Conservation (phyloP, 2,888 invertebrate genomes). For the Lasioglossum pauxillum region DNA sequence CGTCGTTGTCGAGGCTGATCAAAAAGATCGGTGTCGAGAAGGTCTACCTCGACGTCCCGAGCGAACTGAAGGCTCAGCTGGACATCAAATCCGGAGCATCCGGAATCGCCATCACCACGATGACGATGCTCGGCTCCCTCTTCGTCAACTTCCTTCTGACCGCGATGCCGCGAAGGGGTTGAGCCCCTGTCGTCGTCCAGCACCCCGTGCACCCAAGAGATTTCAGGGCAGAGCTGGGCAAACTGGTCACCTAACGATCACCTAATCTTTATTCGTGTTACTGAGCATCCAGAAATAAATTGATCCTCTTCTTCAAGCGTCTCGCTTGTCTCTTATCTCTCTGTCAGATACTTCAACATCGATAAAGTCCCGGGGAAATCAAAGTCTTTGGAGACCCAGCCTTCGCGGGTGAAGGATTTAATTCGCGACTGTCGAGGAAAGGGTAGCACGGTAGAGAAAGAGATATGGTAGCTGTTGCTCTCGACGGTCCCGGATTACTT, state of each 20-base stretch:
- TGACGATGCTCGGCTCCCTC: conserved; percentile 51
- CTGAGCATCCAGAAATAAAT: background rate
- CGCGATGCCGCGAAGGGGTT: conserved; percentile 62
- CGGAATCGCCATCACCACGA: conserved; percentile 20
- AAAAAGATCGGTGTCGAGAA: conserved; percentile 88
- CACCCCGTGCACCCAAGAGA: background rate
- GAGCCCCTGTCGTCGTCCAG: background rate
- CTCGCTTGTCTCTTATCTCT: background rate
- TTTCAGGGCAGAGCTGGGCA: conserved; percentile 2
- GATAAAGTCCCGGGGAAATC: background rate
- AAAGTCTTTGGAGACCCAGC: background rate
- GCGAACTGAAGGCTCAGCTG: conserved; percentile 80
- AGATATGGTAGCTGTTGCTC: background rate
- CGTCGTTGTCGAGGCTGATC: conserved; percentile 88
- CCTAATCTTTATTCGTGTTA: background rate
- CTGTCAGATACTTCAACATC: background rate
- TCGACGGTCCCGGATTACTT: background rate
- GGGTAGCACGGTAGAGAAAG: too few species aligned
- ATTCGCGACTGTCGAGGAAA: background rate
- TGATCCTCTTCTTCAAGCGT: background rate
- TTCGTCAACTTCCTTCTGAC: conserved; percentile 49
- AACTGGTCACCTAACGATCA: background rate
- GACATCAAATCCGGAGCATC: conserved; percentile 49
- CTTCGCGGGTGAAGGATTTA: background rate
- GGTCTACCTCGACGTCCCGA: conserved; percentile 92